Evolutionary conservation across 2,797 vertebrate genomes (phyloP).

Genomic region (Poecilia wingei): DNA sequence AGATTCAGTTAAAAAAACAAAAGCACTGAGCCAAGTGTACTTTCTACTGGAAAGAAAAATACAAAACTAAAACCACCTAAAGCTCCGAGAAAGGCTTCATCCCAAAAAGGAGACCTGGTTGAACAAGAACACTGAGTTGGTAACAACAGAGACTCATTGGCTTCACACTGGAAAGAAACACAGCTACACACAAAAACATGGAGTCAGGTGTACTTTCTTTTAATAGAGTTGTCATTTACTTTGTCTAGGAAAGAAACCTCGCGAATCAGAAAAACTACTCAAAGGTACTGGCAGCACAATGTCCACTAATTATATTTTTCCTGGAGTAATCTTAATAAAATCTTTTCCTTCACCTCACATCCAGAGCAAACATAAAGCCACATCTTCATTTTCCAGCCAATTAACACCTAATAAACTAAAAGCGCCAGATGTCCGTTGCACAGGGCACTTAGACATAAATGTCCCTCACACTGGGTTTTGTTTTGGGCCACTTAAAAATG

Average conservation of each 20-base stretch:
- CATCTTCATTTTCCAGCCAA: background rate
- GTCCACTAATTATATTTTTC: background rate
- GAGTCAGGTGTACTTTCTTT: background rate
- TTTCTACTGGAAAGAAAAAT: background rate
- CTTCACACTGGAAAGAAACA: background rate
- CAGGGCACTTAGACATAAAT: background rate
- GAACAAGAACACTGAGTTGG: background rate
- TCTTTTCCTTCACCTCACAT: background rate
- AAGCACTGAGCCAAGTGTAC: background rate
- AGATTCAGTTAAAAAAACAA: background rate
- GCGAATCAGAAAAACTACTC: background rate
- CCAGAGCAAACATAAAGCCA: conserved; percentile 3
- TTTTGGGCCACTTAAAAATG: background rate
- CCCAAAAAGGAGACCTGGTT: background rate
- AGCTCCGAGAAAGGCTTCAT: background rate
- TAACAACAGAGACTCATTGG: background rate
- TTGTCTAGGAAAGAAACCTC: background rate
- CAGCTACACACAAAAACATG: background rate
- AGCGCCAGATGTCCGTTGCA: background rate
- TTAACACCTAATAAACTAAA: background rate
- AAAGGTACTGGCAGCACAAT: background rate
- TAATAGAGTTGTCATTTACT: background rate
- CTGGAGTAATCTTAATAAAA: background rate
- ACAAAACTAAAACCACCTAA: background rate
- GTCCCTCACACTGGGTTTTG: background rate